Percentiles rank a stretch among this genome's conserved stretches.
Evolutionary conservation across 2,888 invertebrate species (phyloP).

Genomic region (Cacoxenus indagator): DNA sequence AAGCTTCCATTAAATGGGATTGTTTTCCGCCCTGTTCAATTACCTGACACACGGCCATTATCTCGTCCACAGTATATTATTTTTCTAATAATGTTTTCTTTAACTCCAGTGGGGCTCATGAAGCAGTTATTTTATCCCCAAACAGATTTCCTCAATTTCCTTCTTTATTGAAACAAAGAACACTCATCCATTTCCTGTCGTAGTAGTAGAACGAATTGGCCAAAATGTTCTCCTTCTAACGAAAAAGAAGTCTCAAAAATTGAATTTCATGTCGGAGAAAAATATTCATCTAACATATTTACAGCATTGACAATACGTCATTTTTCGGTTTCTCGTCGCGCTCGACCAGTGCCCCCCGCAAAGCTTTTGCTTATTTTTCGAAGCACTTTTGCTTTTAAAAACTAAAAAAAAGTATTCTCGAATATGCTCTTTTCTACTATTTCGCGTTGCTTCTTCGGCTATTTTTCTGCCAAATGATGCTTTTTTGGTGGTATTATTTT

Average conservation of each 20-base stretch:
- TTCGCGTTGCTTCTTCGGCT: no score
- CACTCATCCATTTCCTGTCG: constrained; percentile 27
- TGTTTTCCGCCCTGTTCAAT: constrained; percentile 38
- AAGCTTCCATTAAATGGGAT: constrained; percentile 33
- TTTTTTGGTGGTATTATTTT: no score
- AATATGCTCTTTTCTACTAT: no score
- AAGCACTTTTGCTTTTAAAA: no score
- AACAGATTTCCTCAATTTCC: constrained; percentile 33
- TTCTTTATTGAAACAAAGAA: constrained; percentile 21
- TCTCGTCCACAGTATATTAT: constrained; percentile 31
- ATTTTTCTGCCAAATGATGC: no score
- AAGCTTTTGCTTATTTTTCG: no score
- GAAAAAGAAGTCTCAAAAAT: constrained; percentile 54
- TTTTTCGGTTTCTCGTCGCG: constrained; percentile 19
- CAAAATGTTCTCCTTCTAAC: constrained; percentile 53
- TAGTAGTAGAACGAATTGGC: constrained; percentile 51
- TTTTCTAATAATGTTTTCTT: constrained; percentile 38
- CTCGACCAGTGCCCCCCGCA: constrained; percentile 33
- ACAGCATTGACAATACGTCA: constrained; percentile 34
- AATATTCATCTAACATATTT: constrained; percentile 34
- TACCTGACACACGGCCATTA: constrained; percentile 33
- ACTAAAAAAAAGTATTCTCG: no score
- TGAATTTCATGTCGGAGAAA: constrained; percentile 40
- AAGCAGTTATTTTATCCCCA: constrained; percentile 37
- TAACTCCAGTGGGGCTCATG: constrained; percentile 35